Base-by-base conservation (phyloP, 2,888 invertebrate species). In the Mycogona germanica region DNA sequence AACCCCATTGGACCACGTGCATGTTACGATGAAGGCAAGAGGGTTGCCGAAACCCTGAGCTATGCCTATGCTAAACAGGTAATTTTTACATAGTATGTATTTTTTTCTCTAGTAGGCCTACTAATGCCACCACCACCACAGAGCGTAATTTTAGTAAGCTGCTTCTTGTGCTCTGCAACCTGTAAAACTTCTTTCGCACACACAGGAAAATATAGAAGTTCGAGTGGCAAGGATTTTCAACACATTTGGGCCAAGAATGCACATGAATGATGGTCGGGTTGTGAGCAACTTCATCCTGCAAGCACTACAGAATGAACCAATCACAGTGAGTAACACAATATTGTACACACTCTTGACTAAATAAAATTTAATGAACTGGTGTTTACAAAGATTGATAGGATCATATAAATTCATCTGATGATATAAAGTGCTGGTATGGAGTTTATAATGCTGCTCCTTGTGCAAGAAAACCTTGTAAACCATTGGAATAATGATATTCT, bases 11-110 rank as follows among this genome's bases (percentile, higher is more conserved):
- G 85, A 1, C 91, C 91, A 0, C 75, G 98, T 55, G 92, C 97
- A 0, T 99, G 98, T 70, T 98, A 98, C 66, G 98, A 99, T 68
- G 98, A 99, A 73, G 97, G 96, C n/a, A 99, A 98, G 72, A 76
- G 98, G 51, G 93, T 97, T 1, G 87, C 97, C 0, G 98, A 99
- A 72, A 91, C 97, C 0, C 74, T 99, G 55, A 82, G 84, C 62
- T 96, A 95, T 70, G 93, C 98, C 0, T 99, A 99, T 70, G 87
- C 89, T 17, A 92, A 95, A 66, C 96, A 75, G 66, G 74, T 73
- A 50, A 14, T n/a, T n/a, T n/a, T n/a, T n/a, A n/a, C 21, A 25
- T 17, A 23, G 17, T 37, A 47, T 21, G 46, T 17, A 17, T 19
- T 25, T 3, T 3, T 52, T 4, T n/a, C 6, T 30, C 5, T 35